Conservation (phyloP, 1,140 invertebrate genomes). For the Ruditapes philippinarum region DNA sequence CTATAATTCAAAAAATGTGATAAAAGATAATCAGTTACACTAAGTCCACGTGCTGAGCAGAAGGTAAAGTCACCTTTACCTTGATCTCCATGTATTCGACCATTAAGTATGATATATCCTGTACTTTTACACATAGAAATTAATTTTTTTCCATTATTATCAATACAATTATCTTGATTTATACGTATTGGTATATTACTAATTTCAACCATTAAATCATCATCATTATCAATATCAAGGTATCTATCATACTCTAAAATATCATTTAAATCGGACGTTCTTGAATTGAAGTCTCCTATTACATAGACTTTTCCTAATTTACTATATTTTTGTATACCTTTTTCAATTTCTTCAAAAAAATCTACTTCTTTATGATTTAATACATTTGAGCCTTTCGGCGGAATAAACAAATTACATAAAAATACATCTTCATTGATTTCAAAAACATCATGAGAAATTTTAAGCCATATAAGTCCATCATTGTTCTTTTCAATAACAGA, state of each 20-base stretch:
- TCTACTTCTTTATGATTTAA: neutral
- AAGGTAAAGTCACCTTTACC: too few species aligned
- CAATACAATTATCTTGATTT: neutral
- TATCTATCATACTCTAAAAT: neutral
- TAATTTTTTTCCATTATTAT: neutral
- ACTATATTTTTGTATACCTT: neutral
- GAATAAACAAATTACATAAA: neutral
- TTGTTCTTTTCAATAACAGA: neutral
- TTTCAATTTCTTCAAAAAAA: constrained; percentile 20
- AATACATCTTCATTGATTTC: constrained; percentile 29
- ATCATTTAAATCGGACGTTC: neutral
- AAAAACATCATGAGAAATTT: neutral
- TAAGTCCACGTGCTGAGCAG: too few species aligned
- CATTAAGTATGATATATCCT: too few species aligned
- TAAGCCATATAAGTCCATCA: neutral
- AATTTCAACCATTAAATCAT: neutral
- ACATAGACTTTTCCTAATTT: constrained; percentile 3
- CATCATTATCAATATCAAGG: neutral
- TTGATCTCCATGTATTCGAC: too few species aligned
- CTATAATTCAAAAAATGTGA: too few species aligned
- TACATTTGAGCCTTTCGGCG: neutral
- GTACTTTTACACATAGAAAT: too few species aligned
- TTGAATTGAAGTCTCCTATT: neutral
- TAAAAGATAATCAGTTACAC: too few species aligned
- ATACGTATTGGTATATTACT: neutral